These are phyloP conservation scores for Candoia aspera DNA, from an alignment of 2,113 vertebrate genomes.

Conservation along the genomic window DNA sequence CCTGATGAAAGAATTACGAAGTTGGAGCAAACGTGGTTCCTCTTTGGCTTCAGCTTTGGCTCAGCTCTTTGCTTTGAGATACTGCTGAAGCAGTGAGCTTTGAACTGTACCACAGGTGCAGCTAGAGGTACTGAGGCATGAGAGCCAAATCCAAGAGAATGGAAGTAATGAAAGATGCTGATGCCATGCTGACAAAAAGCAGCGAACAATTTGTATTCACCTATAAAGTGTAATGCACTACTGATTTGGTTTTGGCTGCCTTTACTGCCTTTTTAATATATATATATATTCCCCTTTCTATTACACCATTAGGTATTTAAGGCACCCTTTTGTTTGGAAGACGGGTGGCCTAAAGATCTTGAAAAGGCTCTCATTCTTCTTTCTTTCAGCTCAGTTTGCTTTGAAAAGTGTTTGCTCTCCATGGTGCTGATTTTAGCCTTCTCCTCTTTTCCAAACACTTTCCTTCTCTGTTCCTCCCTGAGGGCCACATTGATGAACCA, in stretches of 20 bases:
- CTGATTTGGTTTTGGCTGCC: slow-evolving; percentile 74
- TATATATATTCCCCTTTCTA: slow-evolving; percentile 39
- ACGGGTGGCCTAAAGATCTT: not conserved
- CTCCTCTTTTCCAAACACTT: not conserved
- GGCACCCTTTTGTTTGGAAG: slow-evolving; percentile 6
- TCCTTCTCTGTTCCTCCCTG: not conserved
- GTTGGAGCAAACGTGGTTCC: slow-evolving; percentile 36
- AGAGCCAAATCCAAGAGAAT: slow-evolving; percentile 65
- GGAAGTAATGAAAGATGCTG: slow-evolving; percentile 77
- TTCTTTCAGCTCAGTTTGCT: not conserved
- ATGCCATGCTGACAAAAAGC: slow-evolving; percentile 72
- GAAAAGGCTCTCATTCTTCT: not conserved
- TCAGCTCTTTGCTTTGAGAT: slow-evolving; percentile 46
- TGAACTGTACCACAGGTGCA: slow-evolving; percentile 59
- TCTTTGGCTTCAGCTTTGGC: slow-evolving; percentile 56
- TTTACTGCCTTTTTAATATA: slow-evolving; percentile 70
- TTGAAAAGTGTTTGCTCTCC: not conserved
- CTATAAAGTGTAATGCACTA: slow-evolving; percentile 75
- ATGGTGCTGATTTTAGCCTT: slow-evolving; percentile 10
- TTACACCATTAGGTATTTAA: slow-evolving; percentile 56
- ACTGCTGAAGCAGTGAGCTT: slow-evolving; percentile 46
- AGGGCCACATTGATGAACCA: not conserved
- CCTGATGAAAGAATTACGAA: slow-evolving; percentile 60
- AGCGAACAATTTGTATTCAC: slow-evolving; percentile 73
- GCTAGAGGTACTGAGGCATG: slow-evolving; percentile 65